A percentile compares a stretch with the other conserved stretches of the same genome.
Conservation (phyloP, 2,888 invertebrate genomes). For the Eilema sororculum region DNA sequence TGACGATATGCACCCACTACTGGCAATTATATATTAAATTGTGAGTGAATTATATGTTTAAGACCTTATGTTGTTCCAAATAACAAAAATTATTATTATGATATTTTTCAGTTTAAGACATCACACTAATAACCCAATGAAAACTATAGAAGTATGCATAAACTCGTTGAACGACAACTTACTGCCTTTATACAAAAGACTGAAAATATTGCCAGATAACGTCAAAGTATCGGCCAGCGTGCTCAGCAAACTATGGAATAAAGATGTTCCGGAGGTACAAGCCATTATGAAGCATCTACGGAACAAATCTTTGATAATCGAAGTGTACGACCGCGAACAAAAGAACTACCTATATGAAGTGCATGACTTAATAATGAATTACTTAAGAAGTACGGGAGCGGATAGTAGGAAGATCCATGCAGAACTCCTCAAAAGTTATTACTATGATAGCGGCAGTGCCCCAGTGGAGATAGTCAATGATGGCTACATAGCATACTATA, state of each 20-base stretch:
- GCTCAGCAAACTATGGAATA: slow-evolving; percentile 76
- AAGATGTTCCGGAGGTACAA: slow-evolving; percentile 81
- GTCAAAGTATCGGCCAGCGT: slow-evolving; percentile 89
- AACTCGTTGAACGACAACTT: slow-evolving; percentile 83
- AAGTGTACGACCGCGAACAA: slow-evolving; percentile 87
- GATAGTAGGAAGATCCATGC: slow-evolving; percentile 84
- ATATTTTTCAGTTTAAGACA: slow-evolving; percentile 64
- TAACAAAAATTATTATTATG: background rate
- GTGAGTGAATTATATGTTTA: no score
- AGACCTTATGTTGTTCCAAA: background rate
- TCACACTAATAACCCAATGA: slow-evolving; percentile 75
- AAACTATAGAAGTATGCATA: slow-evolving; percentile 88
- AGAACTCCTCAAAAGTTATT: slow-evolving; percentile 87
- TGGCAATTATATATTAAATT: no score
- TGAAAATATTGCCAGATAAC: slow-evolving; percentile 90
- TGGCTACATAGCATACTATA: slow-evolving; percentile 91
- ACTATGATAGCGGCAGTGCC: slow-evolving; percentile 80
- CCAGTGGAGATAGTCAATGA: slow-evolving; percentile 89
- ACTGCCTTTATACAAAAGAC: slow-evolving; percentile 86
- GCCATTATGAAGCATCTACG: slow-evolving; percentile 88
- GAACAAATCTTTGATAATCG: slow-evolving; percentile 89
- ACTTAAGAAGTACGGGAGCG: slow-evolving; percentile 82
- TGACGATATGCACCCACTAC: no score
- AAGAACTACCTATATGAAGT: slow-evolving; percentile 90
- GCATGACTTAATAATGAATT: slow-evolving; percentile 89